Evolutionary conservation across 1,140 invertebrate species (phyloP), one percentile per base, ranked within the genome.

Genomic region (Caenorhabditis latens): DNA sequence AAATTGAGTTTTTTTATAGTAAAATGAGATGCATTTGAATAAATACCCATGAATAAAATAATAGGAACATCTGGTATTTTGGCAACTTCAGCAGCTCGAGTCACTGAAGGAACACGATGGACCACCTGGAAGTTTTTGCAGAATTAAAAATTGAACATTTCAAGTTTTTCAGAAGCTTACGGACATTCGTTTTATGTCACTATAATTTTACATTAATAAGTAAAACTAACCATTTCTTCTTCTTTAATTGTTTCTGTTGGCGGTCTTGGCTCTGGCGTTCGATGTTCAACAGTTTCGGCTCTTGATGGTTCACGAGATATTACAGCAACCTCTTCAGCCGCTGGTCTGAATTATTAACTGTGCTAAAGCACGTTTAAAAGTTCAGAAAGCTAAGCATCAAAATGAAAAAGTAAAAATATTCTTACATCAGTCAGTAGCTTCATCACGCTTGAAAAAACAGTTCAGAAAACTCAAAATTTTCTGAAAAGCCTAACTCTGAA

Each of bases 21-120:
- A 5, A 79, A 3, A 79, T 8, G n/a, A n/a, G 21, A 86, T 11
- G n/a, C 42, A 13, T 24, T 13, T 32, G 42, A 16, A 43, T 19
- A 84, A 75, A 43, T 85, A 91, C 90, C 91, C 89, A 92, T 92
- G 61, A 92, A 92, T 13, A 92, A 84, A 83, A 92, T 91, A 32
- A 92, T 90, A 11, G 91, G 91, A 11, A 92, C 92, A 85, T 92
- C 88, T 11, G 91, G 84, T 83, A 92, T 92, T 55, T 89, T 71
- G 14, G 91, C 92, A n/a, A 87, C 86, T 58, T 92, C 90, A 2
- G 92, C 91, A 13, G 91, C 92, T 24, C 91, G 89, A 57, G 88
- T 89, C 4, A 92, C 90, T 16, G 90, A 91, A 6, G 90, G 84
- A 0, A 82, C 55, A 24, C 90, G 89, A 50, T 87, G 79, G 21